Evolutionary conservation across 2,888 invertebrate species (phyloP).

Genomic region (Lasioglossum oenotherae): DNA sequence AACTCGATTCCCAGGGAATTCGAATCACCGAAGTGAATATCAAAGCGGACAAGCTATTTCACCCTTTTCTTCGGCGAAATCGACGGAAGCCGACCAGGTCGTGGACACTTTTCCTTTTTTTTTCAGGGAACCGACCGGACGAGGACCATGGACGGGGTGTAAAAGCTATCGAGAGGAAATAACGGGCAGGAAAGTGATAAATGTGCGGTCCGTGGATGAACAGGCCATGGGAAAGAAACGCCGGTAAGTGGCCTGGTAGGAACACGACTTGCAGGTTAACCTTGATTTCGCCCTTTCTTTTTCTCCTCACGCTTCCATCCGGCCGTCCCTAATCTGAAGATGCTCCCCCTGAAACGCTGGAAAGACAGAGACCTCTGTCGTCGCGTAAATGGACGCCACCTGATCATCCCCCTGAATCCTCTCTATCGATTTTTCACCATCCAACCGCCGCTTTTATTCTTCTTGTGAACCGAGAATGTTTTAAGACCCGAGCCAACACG

Average conservation of each 20-base stretch:
- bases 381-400: slow-evolving; percentile 38
- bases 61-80: slow-evolving; percentile 5
- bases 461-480: slow-evolving; percentile 6
- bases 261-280: slow-evolving; percentile 66
- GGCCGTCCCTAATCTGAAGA: slow-evolving; percentile 28
- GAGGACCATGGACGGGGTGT: slow-evolving; percentile 37
- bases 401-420: slow-evolving; percentile 29
- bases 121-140: slow-evolving; percentile 44
- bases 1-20: slow-evolving; percentile 12
- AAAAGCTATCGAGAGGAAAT: slow-evolving; percentile 64
- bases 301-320: slow-evolving; percentile 38
- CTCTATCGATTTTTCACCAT: slow-evolving; percentile 50
- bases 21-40: slow-evolving; percentile 4
- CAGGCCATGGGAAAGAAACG: slow-evolving; percentile 42
- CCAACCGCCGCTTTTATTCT: not conserved
- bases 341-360: not conserved
- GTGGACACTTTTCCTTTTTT: slow-evolving; percentile 19
- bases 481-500: not conserved
- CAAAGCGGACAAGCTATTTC: slow-evolving; percentile 18
- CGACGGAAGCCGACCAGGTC: slow-evolving; percentile 30
- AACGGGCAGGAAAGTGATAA: slow-evolving; percentile 57
- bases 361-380: slow-evolving; percentile 14
- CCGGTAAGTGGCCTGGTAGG: slow-evolving; percentile 55
- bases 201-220: slow-evolving; percentile 50
- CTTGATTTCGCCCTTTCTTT: slow-evolving; percentile 63